Evolutionary conservation across 1,140 invertebrate species (phyloP), one percentile per base, ranked within the genome.

Genomic region (Zeugodacus cucurbitae): DNA sequence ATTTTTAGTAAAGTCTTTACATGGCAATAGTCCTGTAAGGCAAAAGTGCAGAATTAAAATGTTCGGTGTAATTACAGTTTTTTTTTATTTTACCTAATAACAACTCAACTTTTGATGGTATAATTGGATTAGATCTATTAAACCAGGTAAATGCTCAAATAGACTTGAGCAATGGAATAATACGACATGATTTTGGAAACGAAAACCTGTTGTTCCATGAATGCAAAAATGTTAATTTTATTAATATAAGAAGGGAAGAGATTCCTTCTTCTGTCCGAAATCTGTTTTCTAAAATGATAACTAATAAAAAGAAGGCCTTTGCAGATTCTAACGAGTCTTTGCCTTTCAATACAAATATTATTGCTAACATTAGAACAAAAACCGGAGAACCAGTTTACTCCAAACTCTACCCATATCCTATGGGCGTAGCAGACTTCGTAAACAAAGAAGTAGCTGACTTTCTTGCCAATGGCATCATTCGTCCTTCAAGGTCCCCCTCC

Each of bases 391-490:
- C n/a, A n/a, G n/a, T n/a, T n/a, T n/a, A n/a, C n/a, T n/a, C n/a
- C n/a, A 88, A 86, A 70, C 44, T 41, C 26, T 88, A 88, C 48
- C 59, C 88, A 10, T 88, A 88, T n/a, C 82, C 82, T 10, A 67
- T 64, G 54, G 29, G 41, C 29, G 44, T 86, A 32, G 64, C 78
- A 11, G 17, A 14, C 3, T 44, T 62, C 26, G 85, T 88, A 3
- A 85, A 88, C 6, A 64, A 57, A 22, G 57, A 88, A 37, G 44
- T 88, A 1, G 22, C 32, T 4, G 62, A 88, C 26, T 22, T 87
- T 7, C 22, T 88, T 17, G 22, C n/a, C 6, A 64, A 88, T 20
- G 44, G 48, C 20, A 87, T 88, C 3, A 87, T 88, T 29, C 54
- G 78, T 20, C 17, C 58, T 54, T 88, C 88, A 5, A 86, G 64